Base-by-base conservation (phyloP, 2,113 vertebrate genomes). In the Cyprinodon brontotheroides region DNA sequence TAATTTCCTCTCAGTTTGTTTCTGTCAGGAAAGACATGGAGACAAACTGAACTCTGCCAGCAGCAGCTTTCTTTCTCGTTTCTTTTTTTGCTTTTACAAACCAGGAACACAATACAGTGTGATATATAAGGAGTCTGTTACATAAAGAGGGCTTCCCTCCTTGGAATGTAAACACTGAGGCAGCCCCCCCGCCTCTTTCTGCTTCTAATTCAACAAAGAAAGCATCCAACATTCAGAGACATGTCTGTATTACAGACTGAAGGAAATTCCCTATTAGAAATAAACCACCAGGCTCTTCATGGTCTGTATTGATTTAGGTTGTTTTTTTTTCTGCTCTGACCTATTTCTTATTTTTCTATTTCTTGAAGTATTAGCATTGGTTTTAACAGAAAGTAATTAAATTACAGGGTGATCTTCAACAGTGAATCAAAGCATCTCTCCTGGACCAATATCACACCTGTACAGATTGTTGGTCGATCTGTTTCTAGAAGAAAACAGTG, bases 121-220 rank as follows among this genome's bases (percentile, higher is more conserved):
- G 80, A 87, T 83, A 79, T 80, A 89, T 80, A 89, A 83, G 77
- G 88, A 89, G 80, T 80, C 77, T 39, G 87, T 88, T 90, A 87
- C 76, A 41, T 87, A 84, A 91, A 81, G 69, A 65, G n/a, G 29
- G 5, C 14, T 79, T 80, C 80, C 75, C 82, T 67, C 79, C 83
- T 74, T 22, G 47, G 14, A 81, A 78, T 29, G 65, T 86, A 80
- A 82, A 89, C 67, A 80, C 38, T 8, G 6, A 64, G 75, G 59
- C 47, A 3, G 20, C 40, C 48, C 3, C 61, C 22, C n/a, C 2
- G 4, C 50, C 50, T 13, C 10, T 0, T 60, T 68, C 64, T 43
- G 59, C 65, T 47, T 61, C 65, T 20, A 70, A 45, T 29, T 29
- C 29, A 29, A 29, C 29, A 29, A 29, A 29, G 29, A 29, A 29